Percentiles rank a stretch among this genome's conserved stretches.
These are phyloP conservation scores for Goniozus legneri DNA, from an alignment of 1,140 invertebrate genomes.

Conservation along the genomic window DNA sequence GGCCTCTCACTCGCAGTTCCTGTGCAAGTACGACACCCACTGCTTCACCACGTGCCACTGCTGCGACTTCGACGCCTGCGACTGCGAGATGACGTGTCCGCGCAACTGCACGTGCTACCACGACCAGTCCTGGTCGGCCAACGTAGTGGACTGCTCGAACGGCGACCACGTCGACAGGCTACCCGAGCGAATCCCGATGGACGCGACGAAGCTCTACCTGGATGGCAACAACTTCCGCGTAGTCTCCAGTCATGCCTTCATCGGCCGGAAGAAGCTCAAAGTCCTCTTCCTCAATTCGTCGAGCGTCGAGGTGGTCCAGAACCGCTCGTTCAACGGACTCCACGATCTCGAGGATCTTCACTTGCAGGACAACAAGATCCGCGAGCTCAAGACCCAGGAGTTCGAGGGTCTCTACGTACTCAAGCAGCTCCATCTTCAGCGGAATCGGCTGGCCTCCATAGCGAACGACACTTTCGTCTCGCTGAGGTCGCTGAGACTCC, in stretches of 20 bases:
- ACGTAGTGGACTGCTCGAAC: conserved; percentile 84
- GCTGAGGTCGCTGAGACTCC: conserved; percentile 65
- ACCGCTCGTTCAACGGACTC: conserved; percentile 86
- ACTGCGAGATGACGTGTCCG: conserved; percentile 94
- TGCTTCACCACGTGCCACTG: conserved; percentile 89
- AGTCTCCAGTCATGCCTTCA: conserved; percentile 82
- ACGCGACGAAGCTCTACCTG: conserved; percentile 83
- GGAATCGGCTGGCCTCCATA: conserved; percentile 68
- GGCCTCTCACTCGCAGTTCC: conserved; percentile 80
- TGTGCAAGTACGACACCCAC: conserved; percentile 87
- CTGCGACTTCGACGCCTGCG: conserved; percentile 91
- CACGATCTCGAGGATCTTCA: conserved; percentile 77
- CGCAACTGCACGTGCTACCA: conserved; percentile 89
- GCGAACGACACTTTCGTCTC: conserved; percentile 75
- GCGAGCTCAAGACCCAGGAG: conserved; percentile 76
- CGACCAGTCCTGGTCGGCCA: conserved; percentile 87
- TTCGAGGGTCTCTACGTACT: conserved; percentile 70
- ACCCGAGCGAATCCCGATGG: conserved; percentile 87
- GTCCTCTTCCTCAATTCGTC: conserved; percentile 81
- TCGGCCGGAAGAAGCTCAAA: conserved; percentile 81
- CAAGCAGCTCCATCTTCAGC: conserved; percentile 62
- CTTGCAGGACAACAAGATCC: conserved; percentile 75
- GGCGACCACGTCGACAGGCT: conserved; percentile 69
- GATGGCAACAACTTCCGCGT: conserved; percentile 82
- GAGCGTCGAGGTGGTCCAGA: conserved; percentile 81